A percentile compares a stretch with the other conserved stretches of the same genome.
Evolutionary conservation across 2,113 vertebrate genomes (phyloP).

Genomic region (Hypanus sabinus): DNA sequence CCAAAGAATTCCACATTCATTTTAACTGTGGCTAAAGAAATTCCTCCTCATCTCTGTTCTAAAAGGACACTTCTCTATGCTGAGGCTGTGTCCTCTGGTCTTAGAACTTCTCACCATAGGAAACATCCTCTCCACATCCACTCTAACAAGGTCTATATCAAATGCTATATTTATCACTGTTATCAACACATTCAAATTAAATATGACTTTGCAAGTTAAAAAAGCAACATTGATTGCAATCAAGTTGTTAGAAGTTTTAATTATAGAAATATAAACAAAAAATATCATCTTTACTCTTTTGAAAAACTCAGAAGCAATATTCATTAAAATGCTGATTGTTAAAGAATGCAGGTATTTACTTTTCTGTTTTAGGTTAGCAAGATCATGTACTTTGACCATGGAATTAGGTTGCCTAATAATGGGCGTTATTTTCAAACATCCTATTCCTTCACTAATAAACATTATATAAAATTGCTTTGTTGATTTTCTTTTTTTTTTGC

Average conservation of each 20-base stretch:
- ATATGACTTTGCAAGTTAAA: background rate
- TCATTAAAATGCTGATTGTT: background rate
- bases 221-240: background rate
- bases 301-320: background rate
- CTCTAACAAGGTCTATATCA: too few relatives aligned
- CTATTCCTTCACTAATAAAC: background rate
- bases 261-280: background rate
- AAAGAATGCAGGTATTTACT: background rate
- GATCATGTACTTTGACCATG: background rate
- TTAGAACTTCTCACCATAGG: too few relatives aligned
- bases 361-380: background rate
- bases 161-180: background rate
- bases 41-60: too few relatives aligned
- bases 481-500: background rate
- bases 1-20: too few relatives aligned
- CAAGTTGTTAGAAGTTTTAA: background rate
- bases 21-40: too few relatives aligned
- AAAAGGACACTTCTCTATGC: too few relatives aligned
- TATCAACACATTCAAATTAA: background rate
- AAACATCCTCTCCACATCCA: too few relatives aligned
- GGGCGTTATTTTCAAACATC: background rate
- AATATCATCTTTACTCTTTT: background rate
- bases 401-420: background rate
- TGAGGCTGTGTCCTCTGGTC: too few relatives aligned
- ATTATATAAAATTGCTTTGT: background rate